Percentiles rank a stretch among this genome's conserved stretches.
Evolutionary conservation across 2,113 vertebrate species (phyloP).

Genomic region (Semicossyphus pulcher): DNA sequence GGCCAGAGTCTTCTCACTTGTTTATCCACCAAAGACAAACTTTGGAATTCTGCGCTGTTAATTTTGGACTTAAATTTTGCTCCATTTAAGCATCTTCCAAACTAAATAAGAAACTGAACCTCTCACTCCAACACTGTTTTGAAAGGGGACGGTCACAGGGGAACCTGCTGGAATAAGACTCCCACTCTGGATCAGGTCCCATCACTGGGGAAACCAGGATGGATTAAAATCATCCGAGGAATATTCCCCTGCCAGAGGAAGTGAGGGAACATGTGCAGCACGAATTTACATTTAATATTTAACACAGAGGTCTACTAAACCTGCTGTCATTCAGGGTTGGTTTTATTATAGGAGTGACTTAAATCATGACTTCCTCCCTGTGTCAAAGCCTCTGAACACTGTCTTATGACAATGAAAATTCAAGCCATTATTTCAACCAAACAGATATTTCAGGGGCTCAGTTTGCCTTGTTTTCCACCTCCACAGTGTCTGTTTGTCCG

Average conservation of each 20-base stretch:
- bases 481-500: slow-evolving; percentile 42
- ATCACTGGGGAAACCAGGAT: slow-evolving; percentile 54
- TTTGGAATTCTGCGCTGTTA: slow-evolving; percentile 13
- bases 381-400: too few species aligned
- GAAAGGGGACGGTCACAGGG: too few species aligned
- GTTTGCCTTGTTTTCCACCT: slow-evolving; percentile 61
- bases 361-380: slow-evolving; percentile 19
- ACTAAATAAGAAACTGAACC: slow-evolving; percentile 23
- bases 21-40: slow-evolving; percentile 32
- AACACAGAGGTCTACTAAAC: slow-evolving; percentile 41
- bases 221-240: slow-evolving; percentile 6
- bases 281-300: slow-evolving; percentile 43
- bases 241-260: slow-evolving; percentile 7
- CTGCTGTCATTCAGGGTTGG: slow-evolving; percentile 40
- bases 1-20: neutral
- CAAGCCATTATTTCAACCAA: slow-evolving; percentile 68
- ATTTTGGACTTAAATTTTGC: slow-evolving; percentile 20
- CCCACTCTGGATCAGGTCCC: slow-evolving; percentile 26
- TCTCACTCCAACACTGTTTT: neutral
- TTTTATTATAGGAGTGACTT: slow-evolving; percentile 35
- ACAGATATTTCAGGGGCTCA: slow-evolving; percentile 51
- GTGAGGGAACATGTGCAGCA: slow-evolving; percentile 26
- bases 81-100: slow-evolving; percentile 24
- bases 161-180: slow-evolving; percentile 31
- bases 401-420: too few species aligned